Base-by-base conservation (phyloP, 2,888 invertebrate species). In the Philereme transversata region DNA sequence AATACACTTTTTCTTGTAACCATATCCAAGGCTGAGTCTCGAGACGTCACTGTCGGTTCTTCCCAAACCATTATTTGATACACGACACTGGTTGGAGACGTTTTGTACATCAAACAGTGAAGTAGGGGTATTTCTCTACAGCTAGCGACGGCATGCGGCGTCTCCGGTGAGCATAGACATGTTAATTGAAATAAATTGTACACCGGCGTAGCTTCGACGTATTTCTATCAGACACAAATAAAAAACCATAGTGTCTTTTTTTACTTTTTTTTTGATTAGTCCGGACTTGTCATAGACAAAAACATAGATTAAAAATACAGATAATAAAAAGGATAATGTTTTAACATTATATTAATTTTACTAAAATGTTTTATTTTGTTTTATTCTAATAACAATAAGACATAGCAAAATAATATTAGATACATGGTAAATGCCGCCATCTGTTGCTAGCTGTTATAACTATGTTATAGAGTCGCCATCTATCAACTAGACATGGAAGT, bases 1-100 rank as follows among this genome's bases (percentile, higher is more conserved):
- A 91, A 90, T 88, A 92, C 90, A 90, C 90, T 88, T 91, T 91
- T 92, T 91, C 91, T 90, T 81, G 87, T 88, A 90, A 92, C 90
- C 90, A 91, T 88, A 90, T 86, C 88, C 92, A 92, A 92, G 91
- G 92, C 88, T 91, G 89, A 83, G 86, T 84, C 81, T 81, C 83
- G 82, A 87, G 89, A 90, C 90, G 92, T 92, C 92, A 92, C 90
- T 84, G 84, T 83, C 77, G 86, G 86, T 87, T 86, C 87, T 88
- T 84, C 83, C 82, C 83, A 83, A 88, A 88, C 79, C 91, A 91
- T 91, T 90, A 91, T 91, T 88, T 78, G 84, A 74, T 79, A 78
- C 78, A 84, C 86, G 77, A 72, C 82, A 85, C 86, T 76, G 70
- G 75, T 68, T 78, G 72, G 68, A 73, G 78, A 77, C 72, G 73